Base-by-base conservation (phyloP, 2,888 invertebrate genomes). In the Dromius quadrimaculatus region DNA sequence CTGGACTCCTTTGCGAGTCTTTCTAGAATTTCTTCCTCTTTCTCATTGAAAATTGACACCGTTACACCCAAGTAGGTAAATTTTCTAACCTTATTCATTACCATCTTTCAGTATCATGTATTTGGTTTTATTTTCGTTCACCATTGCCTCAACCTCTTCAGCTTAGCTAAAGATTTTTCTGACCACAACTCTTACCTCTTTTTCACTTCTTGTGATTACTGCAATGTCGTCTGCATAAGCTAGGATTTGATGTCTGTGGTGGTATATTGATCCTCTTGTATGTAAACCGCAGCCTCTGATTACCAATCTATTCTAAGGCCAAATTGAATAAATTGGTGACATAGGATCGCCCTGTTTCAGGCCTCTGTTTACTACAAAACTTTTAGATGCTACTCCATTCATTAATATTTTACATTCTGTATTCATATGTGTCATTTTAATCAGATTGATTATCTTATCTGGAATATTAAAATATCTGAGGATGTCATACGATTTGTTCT, bases 161-260 rank as follows among this genome's bases (percentile, higher is more conserved):
- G 9, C 13, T n/a, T n/a, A 38, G 2, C 2, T 38, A 6, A 6
- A 4, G 2, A 38, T n/a, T 38, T 11, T 38, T 38, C 13, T 38
- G 13, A 38, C 3, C 3, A 38, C 38, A 9, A 6, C n/a, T n/a
- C 3, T n/a, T n/a, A 38, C 2, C n/a, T 38, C 38, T 38, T 11
- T 38, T 3, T 11, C n/a, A n/a, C n/a, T n/a, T 38, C 38, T 3
- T 38, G 38, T 38, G 3, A 38, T n/a, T 38, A 38, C n/a, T 3
- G 38, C 38, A 6, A 38, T 38, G 13, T 38, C 38, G 38, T 38
- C 38, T 11, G 38, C 38, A n/a, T 38, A 38, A 6, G 38, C 38
- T n/a, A 38, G 13, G 3, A 38, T 38, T 38, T 38, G 38, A 11
- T 38, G 38, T 38, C n/a, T 38, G n/a, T 38, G n/a, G 3, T n/a